Conservation (phyloP, 2,113 vertebrate species). For the Calcarius ornatus region DNA sequence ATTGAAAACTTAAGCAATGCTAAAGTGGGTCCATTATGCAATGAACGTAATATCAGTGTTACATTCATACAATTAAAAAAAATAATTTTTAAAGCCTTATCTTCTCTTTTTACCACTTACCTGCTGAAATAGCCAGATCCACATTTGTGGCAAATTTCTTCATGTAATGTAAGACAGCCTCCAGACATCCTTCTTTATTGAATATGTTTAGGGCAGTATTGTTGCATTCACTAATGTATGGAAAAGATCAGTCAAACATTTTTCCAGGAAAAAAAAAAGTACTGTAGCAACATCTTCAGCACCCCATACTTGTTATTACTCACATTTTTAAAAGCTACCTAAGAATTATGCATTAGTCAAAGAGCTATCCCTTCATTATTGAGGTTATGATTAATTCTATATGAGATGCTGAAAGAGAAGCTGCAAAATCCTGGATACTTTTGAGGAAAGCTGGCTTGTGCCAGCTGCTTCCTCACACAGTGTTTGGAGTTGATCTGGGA, state of each 20-base stretch:
- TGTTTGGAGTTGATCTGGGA: not conserved
- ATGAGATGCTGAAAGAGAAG: not conserved
- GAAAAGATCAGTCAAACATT: not conserved
- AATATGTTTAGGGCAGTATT: slow-evolving; percentile 86
- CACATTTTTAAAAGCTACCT: not conserved
- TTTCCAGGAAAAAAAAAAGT: not conserved
- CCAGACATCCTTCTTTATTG: slow-evolving; percentile 89
- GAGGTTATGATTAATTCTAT: not conserved
- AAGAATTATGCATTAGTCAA: not conserved
- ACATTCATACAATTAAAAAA: not conserved
- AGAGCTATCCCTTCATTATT: not conserved
- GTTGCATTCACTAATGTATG: slow-evolving; percentile 86
- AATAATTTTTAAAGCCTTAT: not conserved
- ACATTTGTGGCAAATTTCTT: slow-evolving; percentile 82
- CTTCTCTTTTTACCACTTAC: slow-evolving; percentile 69
- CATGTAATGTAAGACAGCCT: slow-evolving; percentile 84
- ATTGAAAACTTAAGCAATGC: not conserved
- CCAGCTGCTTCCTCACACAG: not conserved
- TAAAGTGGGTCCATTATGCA: not conserved
- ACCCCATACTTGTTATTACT: not conserved
- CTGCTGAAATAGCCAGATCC: slow-evolving; percentile 89
- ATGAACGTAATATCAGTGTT: not conserved
- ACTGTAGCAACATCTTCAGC: not conserved
- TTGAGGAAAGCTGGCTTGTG: not conserved
- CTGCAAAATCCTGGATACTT: not conserved